Conservation (phyloP, 2,797 vertebrate genomes). For the Protonibea diacanthus region DNA sequence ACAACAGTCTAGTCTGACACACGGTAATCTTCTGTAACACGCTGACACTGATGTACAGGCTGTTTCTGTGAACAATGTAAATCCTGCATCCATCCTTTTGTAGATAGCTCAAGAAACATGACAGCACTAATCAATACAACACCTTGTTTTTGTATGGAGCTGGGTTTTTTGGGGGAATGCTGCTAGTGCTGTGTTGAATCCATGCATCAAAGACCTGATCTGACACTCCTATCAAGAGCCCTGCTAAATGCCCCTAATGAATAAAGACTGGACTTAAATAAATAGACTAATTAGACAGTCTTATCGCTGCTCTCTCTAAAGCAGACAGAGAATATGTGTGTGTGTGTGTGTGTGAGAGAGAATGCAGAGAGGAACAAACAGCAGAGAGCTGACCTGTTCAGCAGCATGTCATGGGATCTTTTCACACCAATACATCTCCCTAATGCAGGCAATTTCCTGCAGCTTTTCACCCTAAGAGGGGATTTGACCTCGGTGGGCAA, state of each 20-base stretch:
- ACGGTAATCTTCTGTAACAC: not conserved
- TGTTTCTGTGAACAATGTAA: slow-evolving; percentile 7
- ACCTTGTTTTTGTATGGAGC: not conserved
- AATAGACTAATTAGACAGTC: slow-evolving; percentile 40
- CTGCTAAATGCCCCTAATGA: not conserved
- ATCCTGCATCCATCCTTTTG: slow-evolving; percentile 10
- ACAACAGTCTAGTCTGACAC: slow-evolving; percentile 5
- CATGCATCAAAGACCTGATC: slow-evolving; percentile 1
- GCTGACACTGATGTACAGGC: not conserved
- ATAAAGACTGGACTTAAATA: slow-evolving; percentile 24
- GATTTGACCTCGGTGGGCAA: slow-evolving; percentile 81
- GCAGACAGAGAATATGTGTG: slow-evolving; percentile 10
- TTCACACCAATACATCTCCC: slow-evolving; percentile 88
- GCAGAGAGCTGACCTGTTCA: slow-evolving; percentile 75
- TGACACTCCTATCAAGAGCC: not conserved
- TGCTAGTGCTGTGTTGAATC: slow-evolving; percentile 9
- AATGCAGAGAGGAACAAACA: slow-evolving; percentile 61
- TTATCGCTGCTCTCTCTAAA: slow-evolving; percentile 9
- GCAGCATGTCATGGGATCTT: slow-evolving; percentile 82
- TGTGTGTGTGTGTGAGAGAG: slow-evolving; percentile 11
- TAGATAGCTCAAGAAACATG: slow-evolving; percentile 11
- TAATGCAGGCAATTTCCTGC: slow-evolving; percentile 89
- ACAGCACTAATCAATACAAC: slow-evolving; percentile 1
- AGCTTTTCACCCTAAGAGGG: slow-evolving; percentile 83
- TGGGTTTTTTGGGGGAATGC: not conserved